Conservation (phyloP, 1,140 invertebrate genomes). For the Linepithema humile region DNA sequence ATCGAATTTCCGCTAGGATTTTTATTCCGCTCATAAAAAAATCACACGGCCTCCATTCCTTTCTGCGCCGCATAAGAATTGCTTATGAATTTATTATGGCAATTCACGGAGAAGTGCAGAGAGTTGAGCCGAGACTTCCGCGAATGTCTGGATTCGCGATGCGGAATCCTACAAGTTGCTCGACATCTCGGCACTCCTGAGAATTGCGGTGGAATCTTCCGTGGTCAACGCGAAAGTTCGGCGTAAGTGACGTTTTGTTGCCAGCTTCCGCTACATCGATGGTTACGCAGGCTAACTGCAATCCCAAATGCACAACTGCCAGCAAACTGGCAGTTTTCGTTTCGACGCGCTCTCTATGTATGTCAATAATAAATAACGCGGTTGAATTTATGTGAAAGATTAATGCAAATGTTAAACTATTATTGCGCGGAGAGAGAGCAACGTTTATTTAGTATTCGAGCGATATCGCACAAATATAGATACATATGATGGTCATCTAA, state of each 20-base stretch:
- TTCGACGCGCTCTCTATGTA: not conserved
- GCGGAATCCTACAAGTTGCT: conserved; percentile 70
- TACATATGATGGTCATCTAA: not conserved
- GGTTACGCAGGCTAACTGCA: conserved; percentile 23
- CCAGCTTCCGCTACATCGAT: conserved; percentile 25
- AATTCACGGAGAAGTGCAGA: conserved; percentile 59
- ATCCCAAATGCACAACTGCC: conserved; percentile 39
- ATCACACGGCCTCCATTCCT: conserved; percentile 39
- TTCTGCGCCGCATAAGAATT: conserved; percentile 68
- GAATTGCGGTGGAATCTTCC: conserved; percentile 64
- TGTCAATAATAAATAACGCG: conserved; percentile 23
- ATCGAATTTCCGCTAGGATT: conserved; percentile 42
- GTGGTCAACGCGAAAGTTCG: conserved; percentile 65
- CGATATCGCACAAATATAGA: not conserved
- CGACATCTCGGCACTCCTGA: conserved; percentile 58
- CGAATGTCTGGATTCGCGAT: conserved; percentile 63
- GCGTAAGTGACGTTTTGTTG: conserved; percentile 57
- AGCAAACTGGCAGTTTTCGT: not conserved
- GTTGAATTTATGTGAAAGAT: conserved; percentile 1
- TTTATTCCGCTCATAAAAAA: conserved; percentile 52
- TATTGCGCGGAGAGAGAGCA: not conserved
- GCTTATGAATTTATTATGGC: conserved; percentile 73
- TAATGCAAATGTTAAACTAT: conserved; percentile 34
- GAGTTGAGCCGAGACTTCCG: conserved; percentile 52
- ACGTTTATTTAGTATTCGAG: not conserved